Evolutionary conservation across 2,797 vertebrate species (phyloP).

Genomic region (Malacoctenus gilli): DNA sequence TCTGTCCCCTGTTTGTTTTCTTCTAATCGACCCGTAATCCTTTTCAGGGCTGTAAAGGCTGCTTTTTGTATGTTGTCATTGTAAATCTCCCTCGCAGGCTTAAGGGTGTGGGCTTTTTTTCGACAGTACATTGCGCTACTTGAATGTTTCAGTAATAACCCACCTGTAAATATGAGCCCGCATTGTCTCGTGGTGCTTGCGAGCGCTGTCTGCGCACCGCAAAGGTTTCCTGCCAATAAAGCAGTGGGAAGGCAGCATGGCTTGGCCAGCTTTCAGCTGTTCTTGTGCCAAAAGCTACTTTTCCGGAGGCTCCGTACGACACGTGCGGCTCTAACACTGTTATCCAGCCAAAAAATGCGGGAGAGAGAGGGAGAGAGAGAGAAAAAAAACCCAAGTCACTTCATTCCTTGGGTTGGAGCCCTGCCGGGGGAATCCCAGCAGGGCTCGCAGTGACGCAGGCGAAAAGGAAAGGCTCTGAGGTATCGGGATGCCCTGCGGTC

Average conservation of each 20-base stretch:
- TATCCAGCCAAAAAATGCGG: conserved; percentile 74
- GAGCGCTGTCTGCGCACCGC: conserved; percentile 26
- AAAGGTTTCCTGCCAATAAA: conserved; percentile 48
- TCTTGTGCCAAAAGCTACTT: conserved; percentile 77
- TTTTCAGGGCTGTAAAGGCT: conserved; percentile 10
- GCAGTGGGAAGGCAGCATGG: conserved; percentile 50
- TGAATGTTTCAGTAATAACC: conserved; percentile 28
- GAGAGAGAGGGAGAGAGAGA: no score
- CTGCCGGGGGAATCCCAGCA: conserved; percentile 72
- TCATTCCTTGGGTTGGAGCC: conserved; percentile 68
- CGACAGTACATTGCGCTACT: conserved; percentile 28
- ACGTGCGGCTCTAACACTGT: conserved; percentile 57
- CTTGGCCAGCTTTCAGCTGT: conserved; percentile 79
- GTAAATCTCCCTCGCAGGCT: conserved; percentile 27
- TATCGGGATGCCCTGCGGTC: conserved; percentile 58
- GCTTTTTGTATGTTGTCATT: conserved; percentile 38
- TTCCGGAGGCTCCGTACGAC: conserved; percentile 63
- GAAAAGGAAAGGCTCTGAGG: conserved; percentile 38
- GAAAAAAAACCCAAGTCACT: conserved; percentile 61
- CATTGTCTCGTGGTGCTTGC: conserved; percentile 18
- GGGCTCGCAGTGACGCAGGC: conserved; percentile 54
- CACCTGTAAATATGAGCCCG: conserved; percentile 36
- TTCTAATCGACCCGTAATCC: conserved; percentile 45
- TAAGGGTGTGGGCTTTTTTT: conserved; percentile 32
- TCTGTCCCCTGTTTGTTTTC: conserved; percentile 34